A percentile compares a stretch with the other conserved stretches of the same genome.
Evolutionary conservation across 2,797 vertebrate genomes (phyloP).

Genomic region (Micromesistius poutassou): DNA sequence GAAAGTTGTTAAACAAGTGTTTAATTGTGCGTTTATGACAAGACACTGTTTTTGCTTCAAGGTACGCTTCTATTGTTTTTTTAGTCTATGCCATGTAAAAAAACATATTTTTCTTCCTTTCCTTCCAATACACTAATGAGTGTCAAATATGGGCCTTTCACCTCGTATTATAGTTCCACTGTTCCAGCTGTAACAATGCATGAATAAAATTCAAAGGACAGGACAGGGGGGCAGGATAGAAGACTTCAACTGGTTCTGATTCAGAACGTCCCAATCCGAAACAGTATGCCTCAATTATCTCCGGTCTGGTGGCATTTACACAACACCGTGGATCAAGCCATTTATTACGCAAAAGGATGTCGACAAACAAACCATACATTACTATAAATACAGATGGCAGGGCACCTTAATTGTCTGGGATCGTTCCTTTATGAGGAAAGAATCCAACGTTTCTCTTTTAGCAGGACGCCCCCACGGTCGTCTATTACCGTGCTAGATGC

Average conservation of each 20-base stretch:
- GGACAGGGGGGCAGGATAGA: not conserved
- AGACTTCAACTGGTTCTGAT: slow-evolving; percentile 3
- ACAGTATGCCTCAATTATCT: slow-evolving; percentile 6
- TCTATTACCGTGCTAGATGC: slow-evolving; percentile 48
- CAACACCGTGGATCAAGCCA: slow-evolving; percentile 27
- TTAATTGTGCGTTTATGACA: not conserved
- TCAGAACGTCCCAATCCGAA: not conserved
- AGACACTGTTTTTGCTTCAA: not conserved
- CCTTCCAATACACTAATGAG: not conserved
- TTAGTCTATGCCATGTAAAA: no score
- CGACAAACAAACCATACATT: slow-evolving; percentile 20
- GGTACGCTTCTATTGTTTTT: not conserved
- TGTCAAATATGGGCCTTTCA: not conserved
- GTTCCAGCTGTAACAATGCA: not conserved
- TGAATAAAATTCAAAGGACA: slow-evolving; percentile 1
- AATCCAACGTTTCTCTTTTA: slow-evolving; percentile 37
- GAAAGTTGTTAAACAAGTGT: no score
- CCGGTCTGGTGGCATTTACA: slow-evolving; percentile 21
- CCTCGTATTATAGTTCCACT: slow-evolving; percentile 1
- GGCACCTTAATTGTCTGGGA: slow-evolving; percentile 38
- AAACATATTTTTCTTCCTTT: not conserved
- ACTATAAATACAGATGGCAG: slow-evolving; percentile 30
- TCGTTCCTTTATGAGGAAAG: slow-evolving; percentile 39
- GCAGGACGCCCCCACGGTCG: slow-evolving; percentile 50
- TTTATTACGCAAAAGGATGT: slow-evolving; percentile 15